These are phyloP conservation scores for Polypedilum vanderplanki DNA, from an alignment of 1,140 invertebrate species.

Conservation along the genomic window DNA sequence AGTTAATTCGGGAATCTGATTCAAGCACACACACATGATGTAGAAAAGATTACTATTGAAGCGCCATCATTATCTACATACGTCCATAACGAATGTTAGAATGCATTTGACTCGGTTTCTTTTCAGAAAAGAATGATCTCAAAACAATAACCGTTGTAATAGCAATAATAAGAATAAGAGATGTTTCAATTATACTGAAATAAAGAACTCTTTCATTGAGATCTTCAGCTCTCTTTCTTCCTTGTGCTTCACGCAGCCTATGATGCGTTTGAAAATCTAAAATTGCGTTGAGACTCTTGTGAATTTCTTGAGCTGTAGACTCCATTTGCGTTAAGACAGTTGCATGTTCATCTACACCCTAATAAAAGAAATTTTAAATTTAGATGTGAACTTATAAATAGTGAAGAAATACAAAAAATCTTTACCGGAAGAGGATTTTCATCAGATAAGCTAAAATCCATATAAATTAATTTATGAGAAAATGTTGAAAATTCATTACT, in stretches of 20 bases:
- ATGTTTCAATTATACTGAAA: slow-evolving; percentile 87
- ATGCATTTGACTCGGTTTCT: slow-evolving; percentile 49
- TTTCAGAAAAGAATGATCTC: slow-evolving; percentile 92
- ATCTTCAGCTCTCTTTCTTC: slow-evolving; percentile 90
- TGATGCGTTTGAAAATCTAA: slow-evolving; percentile 96
- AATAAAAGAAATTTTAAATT: neutral
- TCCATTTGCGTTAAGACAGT: slow-evolving; percentile 97
- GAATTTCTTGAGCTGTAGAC: slow-evolving; percentile 78
- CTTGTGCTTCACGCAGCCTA: slow-evolving; percentile 85
- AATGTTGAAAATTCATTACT: slow-evolving; percentile 99
- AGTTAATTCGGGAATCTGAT: too few species aligned
- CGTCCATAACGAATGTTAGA: neutral
- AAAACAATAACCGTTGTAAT: slow-evolving; percentile 86
- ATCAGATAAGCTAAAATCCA: slow-evolving; percentile 95
- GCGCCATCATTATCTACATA: too few species aligned
- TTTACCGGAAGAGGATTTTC: slow-evolving; percentile 66
- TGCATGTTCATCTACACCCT: slow-evolving; percentile 75
- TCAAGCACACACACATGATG: too few species aligned
- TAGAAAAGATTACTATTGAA: too few species aligned
- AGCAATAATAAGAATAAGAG: slow-evolving; percentile 74
- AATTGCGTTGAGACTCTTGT: slow-evolving; percentile 78
- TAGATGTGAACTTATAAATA: neutral
- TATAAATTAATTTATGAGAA: slow-evolving; percentile 98
- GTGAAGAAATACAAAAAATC: neutral
- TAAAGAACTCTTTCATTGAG: slow-evolving; percentile 86